Evolutionary conservation across 2,113 vertebrate species (phyloP).

Genomic region (Poeciliopsis occidentalis): DNA sequence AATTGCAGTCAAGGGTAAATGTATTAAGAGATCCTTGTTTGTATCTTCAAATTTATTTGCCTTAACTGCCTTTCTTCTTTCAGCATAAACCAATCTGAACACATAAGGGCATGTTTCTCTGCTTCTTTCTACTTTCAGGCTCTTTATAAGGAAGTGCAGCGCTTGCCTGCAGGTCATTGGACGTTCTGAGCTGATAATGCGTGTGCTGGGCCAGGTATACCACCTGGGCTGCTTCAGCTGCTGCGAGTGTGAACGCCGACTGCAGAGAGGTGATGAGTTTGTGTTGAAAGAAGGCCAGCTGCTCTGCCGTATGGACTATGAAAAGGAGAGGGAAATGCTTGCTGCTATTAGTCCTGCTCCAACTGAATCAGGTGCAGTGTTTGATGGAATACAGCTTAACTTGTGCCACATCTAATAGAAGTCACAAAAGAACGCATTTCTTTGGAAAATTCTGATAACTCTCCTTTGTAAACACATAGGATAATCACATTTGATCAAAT

Average conservation of each 20-base stretch:
- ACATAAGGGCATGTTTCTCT: slow-evolving; percentile 1
- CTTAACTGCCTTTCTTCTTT: slow-evolving; percentile 19
- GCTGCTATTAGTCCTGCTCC: slow-evolving; percentile 87
- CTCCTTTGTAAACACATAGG: background rate
- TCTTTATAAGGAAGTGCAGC: slow-evolving; percentile 91
- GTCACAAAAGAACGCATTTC: background rate
- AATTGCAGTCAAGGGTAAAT: slow-evolving; percentile 49
- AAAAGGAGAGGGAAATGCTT: slow-evolving; percentile 91
- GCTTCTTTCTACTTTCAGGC: slow-evolving; percentile 70
- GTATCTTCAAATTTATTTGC: slow-evolving; percentile 53
- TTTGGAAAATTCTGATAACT: background rate
- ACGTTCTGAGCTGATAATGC: slow-evolving; percentile 89
- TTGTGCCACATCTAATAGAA: background rate
- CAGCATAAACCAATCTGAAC: slow-evolving; percentile 3
- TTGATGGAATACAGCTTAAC: background rate
- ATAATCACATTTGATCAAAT: slow-evolving; percentile 3
- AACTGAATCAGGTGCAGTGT: slow-evolving; percentile 84
- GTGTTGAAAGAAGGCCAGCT: slow-evolving; percentile 92
- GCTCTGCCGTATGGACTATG: slow-evolving; percentile 89
- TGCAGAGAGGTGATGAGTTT: slow-evolving; percentile 90
- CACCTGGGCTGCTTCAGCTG: slow-evolving; percentile 91
- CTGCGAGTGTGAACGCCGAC: slow-evolving; percentile 89
- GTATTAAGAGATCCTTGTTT: slow-evolving; percentile 39
- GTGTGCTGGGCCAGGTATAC: slow-evolving; percentile 89
- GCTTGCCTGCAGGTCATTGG: slow-evolving; percentile 87